Evolutionary conservation across 2,113 vertebrate species (phyloP).

Genomic region (Athene cunicularia): DNA sequence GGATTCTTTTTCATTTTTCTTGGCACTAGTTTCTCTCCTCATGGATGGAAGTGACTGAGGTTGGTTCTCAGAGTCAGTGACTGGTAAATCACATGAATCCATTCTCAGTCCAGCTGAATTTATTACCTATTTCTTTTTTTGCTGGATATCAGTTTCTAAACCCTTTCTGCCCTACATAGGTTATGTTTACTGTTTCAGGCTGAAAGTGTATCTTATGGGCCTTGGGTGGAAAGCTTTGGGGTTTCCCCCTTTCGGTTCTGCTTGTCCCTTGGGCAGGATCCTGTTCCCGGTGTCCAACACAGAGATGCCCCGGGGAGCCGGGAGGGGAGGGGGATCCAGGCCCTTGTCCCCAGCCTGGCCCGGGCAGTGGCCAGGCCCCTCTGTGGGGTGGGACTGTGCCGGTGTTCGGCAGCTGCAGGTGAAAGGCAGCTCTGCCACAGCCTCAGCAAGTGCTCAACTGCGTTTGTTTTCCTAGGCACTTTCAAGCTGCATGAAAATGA

Average conservation of each 20-base stretch:
- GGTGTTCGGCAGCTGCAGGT: not conserved
- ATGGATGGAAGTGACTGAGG: not conserved
- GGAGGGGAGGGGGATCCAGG: not conserved
- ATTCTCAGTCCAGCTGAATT: not conserved
- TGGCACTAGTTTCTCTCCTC: not conserved
- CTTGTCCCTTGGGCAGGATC: not conserved
- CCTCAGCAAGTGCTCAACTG: not conserved
- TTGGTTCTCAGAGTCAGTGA: not conserved
- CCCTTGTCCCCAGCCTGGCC: not conserved
- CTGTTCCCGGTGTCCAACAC: accelerated
- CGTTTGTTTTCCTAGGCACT: not conserved
- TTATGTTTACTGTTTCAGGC: not conserved
- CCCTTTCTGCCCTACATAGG: not conserved
- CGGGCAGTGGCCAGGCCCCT: too few species aligned
- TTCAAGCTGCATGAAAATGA: not conserved
- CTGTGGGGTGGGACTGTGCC: not conserved
- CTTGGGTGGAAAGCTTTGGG: not conserved
- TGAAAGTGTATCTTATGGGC: not conserved
- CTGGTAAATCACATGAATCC: not conserved
- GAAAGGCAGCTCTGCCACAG: not conserved
- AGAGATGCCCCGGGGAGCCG: not conserved
- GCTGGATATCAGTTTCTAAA: not conserved
- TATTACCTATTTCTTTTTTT: not conserved
- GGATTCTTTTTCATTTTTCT: slow-evolving; percentile 17
- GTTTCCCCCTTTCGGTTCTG: not conserved